These are phyloP conservation scores for Amblyraja radiata DNA, from an alignment of 2,797 vertebrate genomes.

Conservation along the genomic window DNA sequence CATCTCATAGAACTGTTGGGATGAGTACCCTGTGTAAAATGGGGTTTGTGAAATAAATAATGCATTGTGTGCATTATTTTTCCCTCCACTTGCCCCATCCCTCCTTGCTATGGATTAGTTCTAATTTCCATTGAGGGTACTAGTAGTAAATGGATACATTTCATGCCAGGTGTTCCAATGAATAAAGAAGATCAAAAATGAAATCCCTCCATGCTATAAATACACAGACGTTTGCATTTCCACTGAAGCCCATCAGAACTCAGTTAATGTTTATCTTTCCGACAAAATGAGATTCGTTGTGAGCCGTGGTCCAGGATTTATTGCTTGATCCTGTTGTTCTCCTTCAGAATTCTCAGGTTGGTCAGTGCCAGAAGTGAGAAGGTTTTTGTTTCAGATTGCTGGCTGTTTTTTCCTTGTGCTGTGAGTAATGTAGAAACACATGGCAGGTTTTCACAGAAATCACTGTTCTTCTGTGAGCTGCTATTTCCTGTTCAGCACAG, in stretches of 20 bases:
- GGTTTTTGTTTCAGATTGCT: constrained; percentile 17
- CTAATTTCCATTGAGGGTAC: neutral
- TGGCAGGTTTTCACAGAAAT: constrained; percentile 12
- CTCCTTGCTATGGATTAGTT: neutral
- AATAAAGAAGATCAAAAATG: neutral
- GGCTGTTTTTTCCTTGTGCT: constrained; percentile 28
- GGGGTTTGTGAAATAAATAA: neutral
- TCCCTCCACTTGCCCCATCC: neutral
- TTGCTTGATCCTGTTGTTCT: constrained; percentile 13
- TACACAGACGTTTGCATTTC: neutral
- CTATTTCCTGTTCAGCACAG: constrained; percentile 24
- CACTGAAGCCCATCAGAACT: neutral
- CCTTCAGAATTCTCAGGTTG: constrained; percentile 1
- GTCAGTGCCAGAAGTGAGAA: constrained; percentile 14
- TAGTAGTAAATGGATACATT: neutral
- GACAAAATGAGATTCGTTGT: neutral
- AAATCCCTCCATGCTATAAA: neutral
- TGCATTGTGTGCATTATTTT: neutral
- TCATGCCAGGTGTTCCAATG: neutral
- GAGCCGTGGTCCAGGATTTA: neutral
- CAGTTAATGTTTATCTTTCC: constrained; percentile 26
- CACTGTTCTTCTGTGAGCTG: constrained; percentile 25
- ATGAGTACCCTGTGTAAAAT: neutral
- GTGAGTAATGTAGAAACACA: constrained; percentile 29
- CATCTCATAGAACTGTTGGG: neutral